Evolutionary conservation across 2,797 vertebrate genomes (phyloP).

Genomic region (Acrossocheilus fasciatus): DNA sequence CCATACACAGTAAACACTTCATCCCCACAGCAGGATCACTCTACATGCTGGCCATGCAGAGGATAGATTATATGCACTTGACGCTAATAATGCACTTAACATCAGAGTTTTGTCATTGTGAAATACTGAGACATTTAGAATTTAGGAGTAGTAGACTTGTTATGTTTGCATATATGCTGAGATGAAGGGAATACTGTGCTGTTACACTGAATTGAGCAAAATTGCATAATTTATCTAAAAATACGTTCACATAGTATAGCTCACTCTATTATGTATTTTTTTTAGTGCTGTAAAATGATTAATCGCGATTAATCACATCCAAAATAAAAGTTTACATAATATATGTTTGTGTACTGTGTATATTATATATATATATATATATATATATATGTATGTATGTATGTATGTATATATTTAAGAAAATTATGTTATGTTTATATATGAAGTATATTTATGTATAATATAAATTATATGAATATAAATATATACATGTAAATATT

Average conservation of each 20-base stretch:
- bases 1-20: neutral
- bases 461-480: too few relatives aligned
- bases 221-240: neutral
- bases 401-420: too few relatives aligned
- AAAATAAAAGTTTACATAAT: too few relatives aligned
- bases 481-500: too few relatives aligned
- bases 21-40: neutral
- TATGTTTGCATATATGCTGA: constrained; percentile 3
- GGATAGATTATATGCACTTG: neutral
- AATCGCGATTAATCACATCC: too few relatives aligned
- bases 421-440: too few relatives aligned
- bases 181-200: neutral
- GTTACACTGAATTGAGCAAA: neutral
- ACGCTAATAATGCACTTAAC: constrained; percentile 23
- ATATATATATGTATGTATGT: too few relatives aligned
- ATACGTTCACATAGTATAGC: neutral
- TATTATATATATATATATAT: too few relatives aligned
- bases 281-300: too few relatives aligned
- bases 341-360: too few relatives aligned
- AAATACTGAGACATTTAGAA: neutral
- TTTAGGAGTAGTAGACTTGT: neutral
- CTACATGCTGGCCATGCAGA: neutral
- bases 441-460: too few relatives aligned
- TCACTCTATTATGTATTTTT: neutral
- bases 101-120: neutral